phyloP scores from a whole-genome alignment of 2,888 invertebrate genomes.

The Cerceris ruficornis region DNA sequence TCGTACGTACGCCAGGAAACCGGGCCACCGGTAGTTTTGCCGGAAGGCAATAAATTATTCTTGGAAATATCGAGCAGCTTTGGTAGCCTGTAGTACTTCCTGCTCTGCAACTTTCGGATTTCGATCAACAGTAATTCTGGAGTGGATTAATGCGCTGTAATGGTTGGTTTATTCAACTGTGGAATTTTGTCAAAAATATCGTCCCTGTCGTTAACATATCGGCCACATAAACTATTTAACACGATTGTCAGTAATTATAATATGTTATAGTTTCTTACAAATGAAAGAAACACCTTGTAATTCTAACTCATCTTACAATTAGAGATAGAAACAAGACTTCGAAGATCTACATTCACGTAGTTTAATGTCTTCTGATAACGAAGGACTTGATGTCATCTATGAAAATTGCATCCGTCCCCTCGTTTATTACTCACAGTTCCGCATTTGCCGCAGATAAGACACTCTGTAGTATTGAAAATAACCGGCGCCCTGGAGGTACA shows the following conservation, averaged over 20 bases:
- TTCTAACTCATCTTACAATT: background rate
- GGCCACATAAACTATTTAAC: too few species aligned
- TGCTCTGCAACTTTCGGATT: constrained; percentile 40
- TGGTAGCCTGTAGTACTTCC: constrained; percentile 18
- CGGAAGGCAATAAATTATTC: constrained; percentile 63
- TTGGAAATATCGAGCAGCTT: constrained; percentile 59
- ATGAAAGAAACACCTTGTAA: too few species aligned
- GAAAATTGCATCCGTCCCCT: background rate
- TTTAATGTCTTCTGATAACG: background rate
- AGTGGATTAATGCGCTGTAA: constrained; percentile 51
- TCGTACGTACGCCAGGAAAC: constrained; percentile 51
- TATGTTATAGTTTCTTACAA: too few species aligned
- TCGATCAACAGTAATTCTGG: constrained; percentile 39
- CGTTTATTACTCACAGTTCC: background rate
- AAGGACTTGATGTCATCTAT: background rate
- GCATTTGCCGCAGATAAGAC: background rate
- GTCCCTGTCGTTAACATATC: background rate
- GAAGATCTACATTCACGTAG: background rate
- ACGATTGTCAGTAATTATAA: too few species aligned
- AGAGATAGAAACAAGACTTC: background rate
- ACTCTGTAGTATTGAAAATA: background rate
- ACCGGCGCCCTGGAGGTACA: background rate
- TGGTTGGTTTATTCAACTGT: constrained; percentile 13
- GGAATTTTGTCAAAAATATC: background rate
- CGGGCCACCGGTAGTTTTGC: constrained; percentile 48